Base-by-base conservation (phyloP, 35 echinoderm and acorn worm genomes). In the Acanthaster planci region DNA sequence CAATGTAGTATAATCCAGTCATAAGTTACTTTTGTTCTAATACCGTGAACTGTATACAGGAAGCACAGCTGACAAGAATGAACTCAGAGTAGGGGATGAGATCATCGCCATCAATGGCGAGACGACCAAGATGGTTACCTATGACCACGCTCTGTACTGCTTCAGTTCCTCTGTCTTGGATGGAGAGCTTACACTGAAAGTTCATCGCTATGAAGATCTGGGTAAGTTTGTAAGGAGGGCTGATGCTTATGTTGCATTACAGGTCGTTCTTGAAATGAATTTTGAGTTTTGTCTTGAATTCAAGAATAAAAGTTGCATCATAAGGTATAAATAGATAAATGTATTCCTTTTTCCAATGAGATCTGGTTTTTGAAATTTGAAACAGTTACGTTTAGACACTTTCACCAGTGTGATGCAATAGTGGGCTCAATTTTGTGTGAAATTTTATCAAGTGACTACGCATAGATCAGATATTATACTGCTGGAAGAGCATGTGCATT, bases 91-190 rank as follows among this genome's bases (percentile, higher is more conserved):
- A 8, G 84, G 84, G 2, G 90, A 92, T 82, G 90, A 92, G 54
- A 92, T 92, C 44, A 72, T 79, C 9, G 77, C 58, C 57, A 92
- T 92, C 39, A 92, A 92, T 39, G 75, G 75, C 7, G 83, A 92
- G 78, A 80, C 52, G 38, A 86, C 77, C 5, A 80, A 80, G 26
- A 55, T 38, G 22, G 86, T 92, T 81, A 78, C 50, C 37, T 40
- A 92, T 68, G 90, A 92, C 39, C 84, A 86, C 23, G 54, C 80
- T 32, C 50, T 80, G 44, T 86, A 86, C 50, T 79, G 83, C 44
- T 86, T 92, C 84, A 86, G 90, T 58, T 84, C 86, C 38, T 84
- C 90, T 0, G 78, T 92, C 15, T 29, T 92, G 19, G 68, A 77
- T 35, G 90, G 90, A 17, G 78, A 64, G 36, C 78, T 92, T 2